Evolutionary conservation across 2,113 vertebrate genomes (phyloP).

Genomic region (Percina caprodes): DNA sequence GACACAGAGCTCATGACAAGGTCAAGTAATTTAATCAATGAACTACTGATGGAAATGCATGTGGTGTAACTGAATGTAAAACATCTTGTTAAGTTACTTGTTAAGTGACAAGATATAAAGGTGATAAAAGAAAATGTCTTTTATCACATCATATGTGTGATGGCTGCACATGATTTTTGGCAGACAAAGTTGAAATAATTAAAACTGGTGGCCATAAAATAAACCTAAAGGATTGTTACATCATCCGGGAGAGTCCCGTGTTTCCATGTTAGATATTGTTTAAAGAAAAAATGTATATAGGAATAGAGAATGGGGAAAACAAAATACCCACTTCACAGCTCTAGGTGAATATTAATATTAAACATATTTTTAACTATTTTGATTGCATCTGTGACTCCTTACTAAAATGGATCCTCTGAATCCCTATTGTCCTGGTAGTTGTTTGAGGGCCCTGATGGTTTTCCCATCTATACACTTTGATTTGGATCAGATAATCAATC

Average conservation of each 20-base stretch:
- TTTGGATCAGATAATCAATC: not conserved
- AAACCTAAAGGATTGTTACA: not conserved
- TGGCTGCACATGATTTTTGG: not conserved
- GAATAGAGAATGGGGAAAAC: not conserved
- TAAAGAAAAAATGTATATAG: not conserved
- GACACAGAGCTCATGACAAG: not conserved
- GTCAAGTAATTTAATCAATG: constrained; percentile 45
- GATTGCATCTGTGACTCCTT: not conserved
- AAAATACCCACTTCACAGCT: not conserved
- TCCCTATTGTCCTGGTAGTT: not conserved
- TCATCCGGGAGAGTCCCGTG: not conserved
- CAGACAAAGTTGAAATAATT: not conserved
- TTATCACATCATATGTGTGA: not conserved
- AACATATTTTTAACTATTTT: not conserved
- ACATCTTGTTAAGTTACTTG: not conserved
- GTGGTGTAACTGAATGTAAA: constrained; percentile 16
- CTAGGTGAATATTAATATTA: not conserved
- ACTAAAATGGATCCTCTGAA: not conserved
- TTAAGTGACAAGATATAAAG: not conserved
- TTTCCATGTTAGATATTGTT: not conserved
- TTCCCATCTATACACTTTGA: not conserved
- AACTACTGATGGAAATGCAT: constrained; percentile 15
- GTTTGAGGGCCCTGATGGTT: no score
- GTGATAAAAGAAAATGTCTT: not conserved
- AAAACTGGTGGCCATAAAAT: not conserved